These are phyloP conservation scores for Engystomops pustulosus DNA, from an alignment of 2,113 vertebrate species.

Conservation along the genomic window DNA sequence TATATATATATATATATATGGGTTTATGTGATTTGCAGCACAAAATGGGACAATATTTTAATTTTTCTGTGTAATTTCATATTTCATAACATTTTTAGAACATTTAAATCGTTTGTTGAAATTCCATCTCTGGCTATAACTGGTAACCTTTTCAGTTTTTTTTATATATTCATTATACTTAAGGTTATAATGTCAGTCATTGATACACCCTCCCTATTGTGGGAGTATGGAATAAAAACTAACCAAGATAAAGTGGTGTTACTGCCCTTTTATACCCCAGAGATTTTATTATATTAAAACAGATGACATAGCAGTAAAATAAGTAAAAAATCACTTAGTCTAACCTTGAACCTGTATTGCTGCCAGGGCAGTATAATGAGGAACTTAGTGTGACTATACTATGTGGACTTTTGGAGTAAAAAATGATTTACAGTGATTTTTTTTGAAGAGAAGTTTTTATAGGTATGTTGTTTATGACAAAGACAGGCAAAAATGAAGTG, in stretches of 20 bases:
- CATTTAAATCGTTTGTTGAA: conserved; percentile 27
- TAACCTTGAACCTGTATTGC: conserved; percentile 50
- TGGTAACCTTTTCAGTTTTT: not conserved
- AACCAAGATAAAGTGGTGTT: conserved; percentile 44
- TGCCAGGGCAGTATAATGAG: conserved; percentile 28
- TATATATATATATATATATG: too few relatives aligned
- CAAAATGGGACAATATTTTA: too few relatives aligned
- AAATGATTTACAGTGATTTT: conserved; percentile 18
- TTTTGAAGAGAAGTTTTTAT: conserved; percentile 14
- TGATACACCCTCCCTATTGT: conserved; percentile 4
- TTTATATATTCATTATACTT: conserved; percentile 38
- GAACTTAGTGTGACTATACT: conserved; percentile 14
- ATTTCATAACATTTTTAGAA: conserved; percentile 3
- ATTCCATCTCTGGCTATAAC: not conserved
- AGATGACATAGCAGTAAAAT: conserved; percentile 52
- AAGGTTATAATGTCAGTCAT: conserved; percentile 27
- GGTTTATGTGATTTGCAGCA: too few relatives aligned
- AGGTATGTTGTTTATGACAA: conserved; percentile 43
- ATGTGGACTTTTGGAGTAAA: conserved; percentile 28
- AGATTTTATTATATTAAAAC: conserved; percentile 47
- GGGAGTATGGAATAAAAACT: conserved; percentile 31
- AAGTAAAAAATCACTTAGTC: conserved; percentile 38
- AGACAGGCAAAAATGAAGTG: conserved; percentile 29
- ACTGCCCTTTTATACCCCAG: conserved; percentile 41
- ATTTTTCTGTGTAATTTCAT: not conserved